Evolutionary conservation across 2,797 vertebrate species (phyloP), one percentile per base, ranked within the genome.

Genomic region (Bradypus variegatus): DNA sequence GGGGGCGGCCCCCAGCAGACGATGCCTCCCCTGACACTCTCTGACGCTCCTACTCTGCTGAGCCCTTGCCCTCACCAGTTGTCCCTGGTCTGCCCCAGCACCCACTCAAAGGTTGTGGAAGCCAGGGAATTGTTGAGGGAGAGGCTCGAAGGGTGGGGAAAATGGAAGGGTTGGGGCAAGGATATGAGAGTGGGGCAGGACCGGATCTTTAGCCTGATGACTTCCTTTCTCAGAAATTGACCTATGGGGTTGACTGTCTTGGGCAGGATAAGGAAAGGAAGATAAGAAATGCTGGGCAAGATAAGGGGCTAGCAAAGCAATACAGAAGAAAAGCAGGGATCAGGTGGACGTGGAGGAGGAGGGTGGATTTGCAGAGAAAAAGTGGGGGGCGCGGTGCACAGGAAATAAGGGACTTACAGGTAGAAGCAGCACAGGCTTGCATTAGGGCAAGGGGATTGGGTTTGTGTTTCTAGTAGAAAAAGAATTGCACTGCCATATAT

Each of bases 11-110:
- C 31, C 48, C 33, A 75, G 18, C 10, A 21, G 45, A 53, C 16
- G 15, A 0, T 1, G 0, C 55, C 31, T 58, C n/a, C 53, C 12
- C 65, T 31, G 41, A 10, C 2, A 8, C 9, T 7, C 45, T 3
- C 5, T n/a, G 3, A 8, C 27, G 60, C 79, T 36, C 31, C 27
- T 45, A 21, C 53, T n/a, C 38, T 21, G 27, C 50, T 88, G 69
- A 76, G 21, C 6, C 64, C 55, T 75, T 5, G 5, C 41, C 81
- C 21, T 91, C 11, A 18, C 25, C 33, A 36, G 65, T 33, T 45
- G 18, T 79, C 33, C 29, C 50, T 29, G 50, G 45, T 18, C 48
- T 48, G 7, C 48, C 33, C 70, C 29, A 27, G 65, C 36, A 38
- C 9, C 21, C 14, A 16, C 2, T 15, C 15, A 41, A 31, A 41